Evolutionary conservation across 1,140 invertebrate genomes (phyloP).

Genomic region (Pogonognathellus flavescens): DNA sequence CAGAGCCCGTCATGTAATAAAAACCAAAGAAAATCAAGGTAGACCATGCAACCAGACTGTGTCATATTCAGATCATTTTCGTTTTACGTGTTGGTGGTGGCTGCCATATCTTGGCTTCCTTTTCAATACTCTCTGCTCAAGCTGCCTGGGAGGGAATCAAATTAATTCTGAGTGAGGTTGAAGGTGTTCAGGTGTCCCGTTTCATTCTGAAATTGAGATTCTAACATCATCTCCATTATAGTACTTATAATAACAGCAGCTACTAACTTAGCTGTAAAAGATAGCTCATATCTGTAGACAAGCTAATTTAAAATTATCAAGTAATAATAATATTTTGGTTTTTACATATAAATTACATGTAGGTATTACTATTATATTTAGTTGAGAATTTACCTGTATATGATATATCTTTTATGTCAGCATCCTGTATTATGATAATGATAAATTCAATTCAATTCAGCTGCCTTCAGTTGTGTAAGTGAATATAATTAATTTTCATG

Average conservation of each 20-base stretch:
- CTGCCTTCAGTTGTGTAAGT: not conserved
- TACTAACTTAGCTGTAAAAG: too few species aligned
- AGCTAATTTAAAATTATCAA: too few species aligned
- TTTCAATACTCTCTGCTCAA: not conserved
- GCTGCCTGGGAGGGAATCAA: conserved; percentile 36
- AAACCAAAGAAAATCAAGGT: conserved; percentile 16
- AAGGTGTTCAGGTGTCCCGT: conserved; percentile 54
- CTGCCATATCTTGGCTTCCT: conserved; percentile 24
- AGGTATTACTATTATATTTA: not conserved
- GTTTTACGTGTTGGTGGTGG: conserved; percentile 34
- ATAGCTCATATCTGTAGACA: too few species aligned
- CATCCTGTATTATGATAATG: not conserved
- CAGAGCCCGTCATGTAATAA: not conserved
- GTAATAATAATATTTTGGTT: too few species aligned
- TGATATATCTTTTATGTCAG: not conserved
- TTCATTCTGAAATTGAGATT: conserved; percentile 53
- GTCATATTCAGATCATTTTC: conserved; percentile 56
- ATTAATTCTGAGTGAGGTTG: conserved; percentile 45
- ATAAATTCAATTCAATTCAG: not conserved
- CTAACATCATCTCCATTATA: conserved; percentile 15
- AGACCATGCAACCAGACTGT: not conserved
- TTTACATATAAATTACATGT: too few species aligned
- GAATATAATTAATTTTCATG: not conserved
- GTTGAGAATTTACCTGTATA: not conserved
- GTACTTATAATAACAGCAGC: not conserved